These are phyloP conservation scores for Athene noctua DNA, from an alignment of 2,113 vertebrate genomes.

Conservation along the genomic window DNA sequence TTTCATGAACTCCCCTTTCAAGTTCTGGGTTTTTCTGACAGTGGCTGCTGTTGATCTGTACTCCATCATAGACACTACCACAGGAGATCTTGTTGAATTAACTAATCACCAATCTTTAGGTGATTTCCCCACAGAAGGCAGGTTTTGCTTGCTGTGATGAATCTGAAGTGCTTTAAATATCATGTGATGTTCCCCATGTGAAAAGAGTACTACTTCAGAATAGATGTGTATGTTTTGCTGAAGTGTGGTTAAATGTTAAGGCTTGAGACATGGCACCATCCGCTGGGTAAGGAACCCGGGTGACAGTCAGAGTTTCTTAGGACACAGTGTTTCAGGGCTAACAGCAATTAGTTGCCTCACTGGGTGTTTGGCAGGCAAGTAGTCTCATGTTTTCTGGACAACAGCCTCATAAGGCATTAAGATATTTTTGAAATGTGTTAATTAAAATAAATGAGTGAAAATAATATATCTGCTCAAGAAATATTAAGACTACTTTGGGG, in stretches of 20 bases:
- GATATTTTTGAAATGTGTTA: background rate
- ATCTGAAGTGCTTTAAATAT: background rate
- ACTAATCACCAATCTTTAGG: background rate
- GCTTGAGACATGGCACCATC: background rate
- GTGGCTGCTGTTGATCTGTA: background rate
- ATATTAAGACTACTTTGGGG: background rate
- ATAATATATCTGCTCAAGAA: background rate
- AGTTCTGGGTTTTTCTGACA: background rate
- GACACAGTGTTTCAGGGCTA: background rate
- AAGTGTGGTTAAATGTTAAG: background rate
- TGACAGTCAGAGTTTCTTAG: background rate
- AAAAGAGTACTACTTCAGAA: background rate
- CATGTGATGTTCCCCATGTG: fast-evolving
- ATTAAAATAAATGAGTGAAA: background rate
- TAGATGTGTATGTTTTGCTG: background rate
- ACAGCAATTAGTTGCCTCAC: background rate
- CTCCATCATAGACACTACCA: background rate
- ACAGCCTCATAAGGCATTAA: background rate
- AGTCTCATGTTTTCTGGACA: background rate
- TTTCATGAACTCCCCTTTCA: background rate
- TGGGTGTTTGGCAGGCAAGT: background rate
- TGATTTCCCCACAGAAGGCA: background rate
- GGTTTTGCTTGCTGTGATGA: background rate
- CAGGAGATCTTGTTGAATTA: background rate
- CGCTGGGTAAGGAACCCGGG: background rate